Evolutionary conservation across 2,888 invertebrate genomes (phyloP).

Genomic region (Stenoptilia bipunctidactyla): DNA sequence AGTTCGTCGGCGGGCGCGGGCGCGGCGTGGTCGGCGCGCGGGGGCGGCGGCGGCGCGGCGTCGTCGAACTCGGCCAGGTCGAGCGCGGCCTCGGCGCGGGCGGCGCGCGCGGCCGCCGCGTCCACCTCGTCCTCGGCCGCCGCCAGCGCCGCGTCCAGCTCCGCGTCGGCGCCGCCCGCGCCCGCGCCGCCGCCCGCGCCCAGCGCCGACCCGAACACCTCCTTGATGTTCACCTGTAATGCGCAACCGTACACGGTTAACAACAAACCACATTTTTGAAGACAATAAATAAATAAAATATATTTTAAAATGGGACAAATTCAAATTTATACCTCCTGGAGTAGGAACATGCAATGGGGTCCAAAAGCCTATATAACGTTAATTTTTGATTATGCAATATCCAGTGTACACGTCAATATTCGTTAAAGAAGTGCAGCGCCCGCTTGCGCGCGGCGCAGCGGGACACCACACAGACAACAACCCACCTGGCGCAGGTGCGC

Average conservation of each 20-base stretch:
- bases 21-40: constrained; percentile 13
- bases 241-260: no score
- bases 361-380: no score
- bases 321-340: no score
- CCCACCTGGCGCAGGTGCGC: neutral
- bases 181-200: constrained; percentile 65
- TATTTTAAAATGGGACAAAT: no score
- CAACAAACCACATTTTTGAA: neutral
- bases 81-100: constrained; percentile 89
- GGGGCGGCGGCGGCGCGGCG: constrained; percentile 71
- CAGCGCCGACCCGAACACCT: constrained; percentile 84
- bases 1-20: constrained; percentile 23
- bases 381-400: no score
- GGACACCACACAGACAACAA: neutral
- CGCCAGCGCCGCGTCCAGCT: constrained; percentile 85
- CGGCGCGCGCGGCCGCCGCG: constrained; percentile 89
- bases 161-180: constrained; percentile 43
- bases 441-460: neutral
- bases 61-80: constrained; percentile 97
- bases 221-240: constrained; percentile 88
- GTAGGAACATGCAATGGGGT: no score
- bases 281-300: neutral
- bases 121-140: constrained; percentile 96
- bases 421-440: neutral
- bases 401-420: no score